Percentiles rank a stretch among this genome's conserved stretches.
Conservation (phyloP, 2,888 invertebrate species). For the Andricus quercusramuli region DNA sequence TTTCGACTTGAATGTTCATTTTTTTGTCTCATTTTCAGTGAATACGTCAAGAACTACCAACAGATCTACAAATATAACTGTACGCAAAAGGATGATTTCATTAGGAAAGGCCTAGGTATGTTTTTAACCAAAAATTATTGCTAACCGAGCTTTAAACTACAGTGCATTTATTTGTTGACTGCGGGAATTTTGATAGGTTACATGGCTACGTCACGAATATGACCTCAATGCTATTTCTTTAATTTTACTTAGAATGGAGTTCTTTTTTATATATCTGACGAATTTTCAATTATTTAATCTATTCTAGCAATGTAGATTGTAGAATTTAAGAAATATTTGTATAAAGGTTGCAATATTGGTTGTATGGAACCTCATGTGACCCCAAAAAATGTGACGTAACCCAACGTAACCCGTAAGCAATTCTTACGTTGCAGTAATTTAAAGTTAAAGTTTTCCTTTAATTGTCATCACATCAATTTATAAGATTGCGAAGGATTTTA, state of each 20-base stretch:
- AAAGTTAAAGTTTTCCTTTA: neutral
- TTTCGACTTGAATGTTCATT: constrained; percentile 41
- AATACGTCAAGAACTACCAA: constrained; percentile 87
- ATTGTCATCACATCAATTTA: too few relatives aligned
- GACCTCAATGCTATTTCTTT: too few relatives aligned
- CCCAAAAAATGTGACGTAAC: neutral
- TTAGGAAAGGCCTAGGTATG: constrained; percentile 90
- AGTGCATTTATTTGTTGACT: neutral
- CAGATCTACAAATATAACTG: constrained; percentile 89
- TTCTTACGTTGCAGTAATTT: neutral
- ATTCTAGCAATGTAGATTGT: neutral
- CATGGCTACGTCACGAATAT: too few relatives aligned
- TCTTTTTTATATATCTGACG: too few relatives aligned
- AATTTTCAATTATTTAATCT: too few relatives aligned
- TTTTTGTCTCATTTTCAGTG: constrained; percentile 82
- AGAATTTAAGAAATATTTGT: neutral
- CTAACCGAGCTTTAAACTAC: neutral
- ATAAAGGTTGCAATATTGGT: too few relatives aligned
- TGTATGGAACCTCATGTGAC: too few relatives aligned
- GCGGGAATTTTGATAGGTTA: too few relatives aligned
- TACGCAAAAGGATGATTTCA: constrained; percentile 88
- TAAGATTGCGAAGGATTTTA: too few relatives aligned
- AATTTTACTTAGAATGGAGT: too few relatives aligned
- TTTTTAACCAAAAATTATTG: constrained; percentile 56
- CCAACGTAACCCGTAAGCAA: neutral